Percentiles rank a stretch among this genome's conserved stretches.
Conservation (phyloP, 1,140 invertebrate genomes). For the Scaptomyza pallida region DNA sequence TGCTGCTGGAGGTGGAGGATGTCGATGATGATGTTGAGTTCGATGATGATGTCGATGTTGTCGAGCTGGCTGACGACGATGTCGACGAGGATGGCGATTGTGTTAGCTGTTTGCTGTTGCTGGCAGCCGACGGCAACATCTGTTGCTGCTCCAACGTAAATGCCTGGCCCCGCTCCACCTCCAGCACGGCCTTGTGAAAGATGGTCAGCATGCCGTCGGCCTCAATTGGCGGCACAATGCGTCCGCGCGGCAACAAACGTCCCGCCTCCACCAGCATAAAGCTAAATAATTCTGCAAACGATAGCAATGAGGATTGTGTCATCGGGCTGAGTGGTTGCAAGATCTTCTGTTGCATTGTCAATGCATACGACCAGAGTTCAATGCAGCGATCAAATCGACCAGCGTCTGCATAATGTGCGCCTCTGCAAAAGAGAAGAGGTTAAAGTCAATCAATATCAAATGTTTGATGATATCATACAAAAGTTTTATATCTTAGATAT, state of each 20-base stretch:
- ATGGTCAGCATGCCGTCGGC: constrained; percentile 93
- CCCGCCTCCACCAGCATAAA: constrained; percentile 94
- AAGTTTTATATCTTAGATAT: too few relatives aligned
- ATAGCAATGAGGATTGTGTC: constrained; percentile 96
- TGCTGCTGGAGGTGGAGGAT: constrained; percentile 33
- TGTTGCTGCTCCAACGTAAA: constrained; percentile 67
- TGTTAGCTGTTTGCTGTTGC: constrained; percentile 30
- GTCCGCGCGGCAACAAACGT: constrained; percentile 88
- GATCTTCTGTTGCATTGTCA: constrained; percentile 97
- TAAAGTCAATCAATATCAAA: too few relatives aligned
- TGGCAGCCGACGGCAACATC: constrained; percentile 46
- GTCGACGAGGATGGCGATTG: constrained; percentile 41
- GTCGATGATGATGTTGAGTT: constrained; percentile 49
- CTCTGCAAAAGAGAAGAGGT: constrained; percentile 85
- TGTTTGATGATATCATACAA: too few relatives aligned
- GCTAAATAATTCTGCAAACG: constrained; percentile 97
- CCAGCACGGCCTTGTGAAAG: constrained; percentile 90
- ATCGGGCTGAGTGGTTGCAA: constrained; percentile 96
- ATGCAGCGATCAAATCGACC: constrained; percentile 96
- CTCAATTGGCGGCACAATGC: constrained; percentile 90
- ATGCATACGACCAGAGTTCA: constrained; percentile 97
- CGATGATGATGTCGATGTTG: constrained; percentile 35
- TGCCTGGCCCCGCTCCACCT: constrained; percentile 86
- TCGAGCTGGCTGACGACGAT: constrained; percentile 26
- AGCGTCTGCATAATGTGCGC: constrained; percentile 97